Evolutionary conservation across 2,888 invertebrate genomes (phyloP).

Genomic region (Dasypogon diadema): DNA sequence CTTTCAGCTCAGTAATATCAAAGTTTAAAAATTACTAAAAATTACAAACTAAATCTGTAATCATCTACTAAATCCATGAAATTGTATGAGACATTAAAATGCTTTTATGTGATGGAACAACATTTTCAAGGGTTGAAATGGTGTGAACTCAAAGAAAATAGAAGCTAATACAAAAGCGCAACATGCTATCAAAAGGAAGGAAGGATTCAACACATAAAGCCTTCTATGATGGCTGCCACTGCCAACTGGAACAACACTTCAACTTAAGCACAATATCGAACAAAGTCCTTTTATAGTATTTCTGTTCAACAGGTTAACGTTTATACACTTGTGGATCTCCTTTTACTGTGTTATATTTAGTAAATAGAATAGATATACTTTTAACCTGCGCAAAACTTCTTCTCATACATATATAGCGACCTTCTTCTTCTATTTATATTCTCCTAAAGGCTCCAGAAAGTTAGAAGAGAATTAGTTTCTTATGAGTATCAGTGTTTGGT

Average conservation of each 20-base stretch:
- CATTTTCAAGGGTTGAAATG: constrained; percentile 44
- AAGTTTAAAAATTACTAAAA: constrained; percentile 37
- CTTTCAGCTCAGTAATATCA: background rate
- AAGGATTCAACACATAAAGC: constrained; percentile 8
- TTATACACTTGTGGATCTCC: constrained; percentile 37
- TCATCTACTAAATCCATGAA: constrained; percentile 20
- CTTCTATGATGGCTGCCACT: constrained; percentile 9
- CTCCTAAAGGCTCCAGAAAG: constrained; percentile 11
- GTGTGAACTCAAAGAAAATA: constrained; percentile 39
- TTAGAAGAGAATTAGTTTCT: constrained; percentile 51
- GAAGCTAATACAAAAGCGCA: constrained; percentile 43
- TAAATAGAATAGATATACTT: background rate
- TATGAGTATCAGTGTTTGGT: constrained; percentile 51
- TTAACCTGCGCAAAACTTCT: background rate
- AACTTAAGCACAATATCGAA: constrained; percentile 44
- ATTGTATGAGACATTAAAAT: constrained; percentile 45
- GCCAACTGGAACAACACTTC: constrained; percentile 7
- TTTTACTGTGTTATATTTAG: background rate
- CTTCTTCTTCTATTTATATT: background rate
- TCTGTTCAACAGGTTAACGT: constrained; percentile 48
- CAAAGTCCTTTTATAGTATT: constrained; percentile 46
- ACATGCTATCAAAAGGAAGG: constrained; percentile 27
- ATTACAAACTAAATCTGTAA: constrained; percentile 31
- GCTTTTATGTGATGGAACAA: constrained; percentile 36
- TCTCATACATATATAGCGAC: background rate